These are phyloP conservation scores for Operophtera brumata DNA, from an alignment of 2,888 invertebrate species.

Conservation along the genomic window DNA sequence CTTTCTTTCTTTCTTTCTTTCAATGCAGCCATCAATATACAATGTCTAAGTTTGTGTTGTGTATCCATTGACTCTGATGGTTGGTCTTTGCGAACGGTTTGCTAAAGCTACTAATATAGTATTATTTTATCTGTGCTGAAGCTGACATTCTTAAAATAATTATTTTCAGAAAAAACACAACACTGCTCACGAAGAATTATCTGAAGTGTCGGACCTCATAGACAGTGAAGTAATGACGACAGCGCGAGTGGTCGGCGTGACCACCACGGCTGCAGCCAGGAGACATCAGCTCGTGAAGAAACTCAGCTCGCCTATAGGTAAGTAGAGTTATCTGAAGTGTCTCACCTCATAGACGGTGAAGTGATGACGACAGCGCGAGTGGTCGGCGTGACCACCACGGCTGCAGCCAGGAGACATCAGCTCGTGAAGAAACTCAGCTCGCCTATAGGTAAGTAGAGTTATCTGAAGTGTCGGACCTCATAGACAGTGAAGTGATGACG, in stretches of 20 bases:
- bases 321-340: conserved; percentile 71
- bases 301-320: conserved; percentile 83
- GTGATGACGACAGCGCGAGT: conserved; percentile 78
- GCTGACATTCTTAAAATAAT: no score
- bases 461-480: conserved; percentile 76
- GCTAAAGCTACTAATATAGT: no score
- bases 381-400: conserved; percentile 89
- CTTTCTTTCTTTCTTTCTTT: no score
- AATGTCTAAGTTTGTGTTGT: no score
- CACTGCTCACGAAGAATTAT: conserved; percentile 59
- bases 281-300: conserved; percentile 82
- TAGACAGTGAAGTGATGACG: conserved; percentile 79
- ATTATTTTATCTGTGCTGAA: no score
- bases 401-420: conserved; percentile 84
- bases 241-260: conserved; percentile 85
- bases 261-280: conserved; percentile 88
- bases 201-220: conserved; percentile 77
- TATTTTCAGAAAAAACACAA: conserved; percentile 51
- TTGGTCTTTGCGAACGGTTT: no score
- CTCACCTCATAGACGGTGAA: conserved; percentile 79
- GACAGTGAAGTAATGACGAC: conserved; percentile 79
- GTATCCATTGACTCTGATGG: no score
- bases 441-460: conserved; percentile 81
- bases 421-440: conserved; percentile 82
- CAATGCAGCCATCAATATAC: no score